Evolutionary conservation across 2,888 invertebrate species (phyloP).

Genomic region (Drosophila leonis): DNA sequence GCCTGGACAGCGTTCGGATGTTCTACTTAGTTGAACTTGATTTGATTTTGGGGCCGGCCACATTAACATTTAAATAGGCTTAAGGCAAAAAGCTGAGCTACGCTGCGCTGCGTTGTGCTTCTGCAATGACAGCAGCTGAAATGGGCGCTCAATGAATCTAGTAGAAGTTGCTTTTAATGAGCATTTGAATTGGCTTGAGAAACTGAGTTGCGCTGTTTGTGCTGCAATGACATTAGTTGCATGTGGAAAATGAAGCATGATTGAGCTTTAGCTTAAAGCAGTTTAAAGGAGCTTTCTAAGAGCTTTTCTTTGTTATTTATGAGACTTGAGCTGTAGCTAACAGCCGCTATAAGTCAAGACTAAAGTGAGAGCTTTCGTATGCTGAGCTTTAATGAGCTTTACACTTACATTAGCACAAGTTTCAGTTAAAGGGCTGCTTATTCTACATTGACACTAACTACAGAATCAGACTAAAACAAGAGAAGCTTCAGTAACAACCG

Average conservation of each 20-base stretch:
- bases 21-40: constrained; percentile 64
- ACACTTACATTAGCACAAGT: too few species aligned
- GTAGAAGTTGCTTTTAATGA: background rate
- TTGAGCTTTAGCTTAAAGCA: background rate
- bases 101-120: background rate
- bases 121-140: constrained; percentile 11
- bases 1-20: constrained; percentile 21
- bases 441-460: too few species aligned
- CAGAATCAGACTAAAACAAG: too few species aligned
- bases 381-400: too few species aligned
- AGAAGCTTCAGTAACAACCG: too few species aligned
- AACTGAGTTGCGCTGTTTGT: background rate
- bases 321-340: background rate
- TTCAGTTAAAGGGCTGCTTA: too few species aligned
- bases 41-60: constrained; percentile 51
- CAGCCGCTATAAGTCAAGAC: too few species aligned
- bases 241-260: too few species aligned
- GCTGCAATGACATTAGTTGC: background rate
- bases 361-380: background rate
- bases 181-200: background rate
- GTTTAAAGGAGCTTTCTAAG: background rate
- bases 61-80: constrained; percentile 21
- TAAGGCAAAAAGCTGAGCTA: background rate
- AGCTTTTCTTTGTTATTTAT: background rate
- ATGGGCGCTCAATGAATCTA: background rate